Percentiles rank a stretch among this genome's conserved stretches.
phyloP scores from a whole-genome alignment of 2,888 invertebrate species.

The Xylota segnis region DNA sequence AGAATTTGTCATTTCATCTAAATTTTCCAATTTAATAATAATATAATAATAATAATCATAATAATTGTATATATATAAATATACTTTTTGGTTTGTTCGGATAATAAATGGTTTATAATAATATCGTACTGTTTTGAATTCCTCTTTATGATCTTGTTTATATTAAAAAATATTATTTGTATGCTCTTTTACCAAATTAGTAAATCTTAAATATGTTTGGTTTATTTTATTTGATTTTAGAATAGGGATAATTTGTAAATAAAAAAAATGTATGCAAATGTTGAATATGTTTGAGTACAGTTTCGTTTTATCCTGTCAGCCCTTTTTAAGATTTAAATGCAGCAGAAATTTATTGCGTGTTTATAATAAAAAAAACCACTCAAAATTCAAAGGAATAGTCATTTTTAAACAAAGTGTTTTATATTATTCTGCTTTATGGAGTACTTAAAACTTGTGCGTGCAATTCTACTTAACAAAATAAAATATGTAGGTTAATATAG shows the following conservation, averaged over 20 bases:
- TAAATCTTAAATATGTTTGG: slow-evolving; percentile 32
- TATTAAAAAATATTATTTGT: slow-evolving; percentile 40
- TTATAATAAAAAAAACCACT: background rate
- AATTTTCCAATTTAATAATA: slow-evolving; percentile 82
- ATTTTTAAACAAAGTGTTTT: background rate
- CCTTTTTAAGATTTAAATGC: slow-evolving; percentile 26
- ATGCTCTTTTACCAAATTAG: slow-evolving; percentile 38
- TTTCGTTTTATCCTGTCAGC: slow-evolving; percentile 46
- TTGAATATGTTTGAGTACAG: slow-evolving; percentile 17
- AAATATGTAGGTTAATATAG: background rate
- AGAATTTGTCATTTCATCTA: slow-evolving; percentile 82
- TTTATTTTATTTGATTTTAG: slow-evolving; percentile 42
- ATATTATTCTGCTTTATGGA: background rate
- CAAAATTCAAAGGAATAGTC: background rate
- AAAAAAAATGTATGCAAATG: slow-evolving; percentile 32
- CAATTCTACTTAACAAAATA: background rate
- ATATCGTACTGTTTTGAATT: slow-evolving; percentile 50
- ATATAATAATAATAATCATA: slow-evolving; percentile 81
- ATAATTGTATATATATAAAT: slow-evolving; percentile 78
- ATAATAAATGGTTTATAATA: slow-evolving; percentile 57
- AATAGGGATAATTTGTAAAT: slow-evolving; percentile 7
- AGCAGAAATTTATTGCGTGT: background rate
- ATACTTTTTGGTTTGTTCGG: slow-evolving; percentile 54
- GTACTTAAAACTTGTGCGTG: slow-evolving; percentile 10
- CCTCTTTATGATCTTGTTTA: slow-evolving; percentile 24